These are phyloP conservation scores for Zosterops pallidus DNA, from an alignment of 2,113 vertebrate species.

Conservation along the genomic window DNA sequence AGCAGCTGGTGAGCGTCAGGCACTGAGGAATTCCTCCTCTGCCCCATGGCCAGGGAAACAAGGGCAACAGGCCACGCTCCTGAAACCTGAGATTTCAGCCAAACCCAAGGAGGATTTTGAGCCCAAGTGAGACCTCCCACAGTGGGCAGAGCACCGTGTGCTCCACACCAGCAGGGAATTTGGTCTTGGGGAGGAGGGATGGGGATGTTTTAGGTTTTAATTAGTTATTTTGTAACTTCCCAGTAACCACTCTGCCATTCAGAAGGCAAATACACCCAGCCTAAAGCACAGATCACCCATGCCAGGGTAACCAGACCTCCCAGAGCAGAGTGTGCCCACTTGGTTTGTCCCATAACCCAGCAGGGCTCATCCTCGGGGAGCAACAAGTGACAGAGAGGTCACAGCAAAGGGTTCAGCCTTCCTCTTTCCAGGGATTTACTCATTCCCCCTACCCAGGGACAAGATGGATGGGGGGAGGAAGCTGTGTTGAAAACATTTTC, in stretches of 20 bases:
- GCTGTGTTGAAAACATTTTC: not conserved
- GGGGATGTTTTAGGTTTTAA: not conserved
- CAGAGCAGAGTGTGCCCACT: not conserved
- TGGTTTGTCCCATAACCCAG: not conserved
- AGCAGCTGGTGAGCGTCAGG: not conserved
- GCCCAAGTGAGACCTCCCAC: not conserved
- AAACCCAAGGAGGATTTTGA: not conserved
- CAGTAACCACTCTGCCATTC: not conserved
- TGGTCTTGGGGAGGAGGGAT: not conserved
- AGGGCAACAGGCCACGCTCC: not conserved
- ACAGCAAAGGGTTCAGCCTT: not conserved
- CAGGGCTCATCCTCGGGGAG: accelerated
- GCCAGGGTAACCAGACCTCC: not conserved
- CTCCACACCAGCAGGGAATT: not conserved
- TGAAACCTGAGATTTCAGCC: conserved; percentile 26
- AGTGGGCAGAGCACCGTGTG: accelerated
- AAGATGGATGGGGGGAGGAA: not conserved
- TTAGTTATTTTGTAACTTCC: not conserved
- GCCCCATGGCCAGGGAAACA: not conserved
- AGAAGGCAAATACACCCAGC: not conserved
- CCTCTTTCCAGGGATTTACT: not conserved
- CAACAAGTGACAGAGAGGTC: not conserved
- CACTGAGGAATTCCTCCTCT: not conserved
- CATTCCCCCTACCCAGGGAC: not conserved
- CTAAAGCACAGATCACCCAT: not conserved